phyloP scores from a whole-genome alignment of 2,113 vertebrate species.

The Callocephalon fimbriatum region DNA sequence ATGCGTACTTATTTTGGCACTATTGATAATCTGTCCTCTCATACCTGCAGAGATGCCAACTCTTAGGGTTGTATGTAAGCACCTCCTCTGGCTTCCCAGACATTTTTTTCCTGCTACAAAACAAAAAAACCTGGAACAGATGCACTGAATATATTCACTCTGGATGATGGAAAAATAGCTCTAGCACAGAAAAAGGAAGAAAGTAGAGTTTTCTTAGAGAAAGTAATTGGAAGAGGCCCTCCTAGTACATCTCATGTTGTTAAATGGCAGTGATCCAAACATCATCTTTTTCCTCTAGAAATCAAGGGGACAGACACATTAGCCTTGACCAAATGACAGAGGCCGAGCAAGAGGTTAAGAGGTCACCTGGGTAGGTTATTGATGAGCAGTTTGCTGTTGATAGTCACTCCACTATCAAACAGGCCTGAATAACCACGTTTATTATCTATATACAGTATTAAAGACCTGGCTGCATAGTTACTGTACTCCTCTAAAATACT shows the following conservation, averaged over 20 bases:
- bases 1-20: neutral
- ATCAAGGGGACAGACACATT: neutral
- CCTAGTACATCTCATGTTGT: neutral
- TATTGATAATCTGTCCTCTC: neutral
- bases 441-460: neutral
- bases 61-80: neutral
- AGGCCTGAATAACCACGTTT: neutral
- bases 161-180: neutral
- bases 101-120: neutral
- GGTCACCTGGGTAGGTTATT: neutral
- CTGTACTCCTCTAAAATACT: neutral
- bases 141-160: neutral
- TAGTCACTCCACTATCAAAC: neutral
- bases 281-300: neutral
- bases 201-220: neutral
- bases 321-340: neutral
- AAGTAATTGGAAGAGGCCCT: neutral
- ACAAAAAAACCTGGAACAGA: neutral
- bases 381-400: neutral
- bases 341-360: neutral
- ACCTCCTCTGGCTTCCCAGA: neutral
- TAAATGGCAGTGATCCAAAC: neutral
- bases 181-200: neutral
- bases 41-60: neutral
- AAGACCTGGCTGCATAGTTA: neutral